Conservation (phyloP, 2,113 vertebrate genomes). For the Mormyrus lacerda region DNA sequence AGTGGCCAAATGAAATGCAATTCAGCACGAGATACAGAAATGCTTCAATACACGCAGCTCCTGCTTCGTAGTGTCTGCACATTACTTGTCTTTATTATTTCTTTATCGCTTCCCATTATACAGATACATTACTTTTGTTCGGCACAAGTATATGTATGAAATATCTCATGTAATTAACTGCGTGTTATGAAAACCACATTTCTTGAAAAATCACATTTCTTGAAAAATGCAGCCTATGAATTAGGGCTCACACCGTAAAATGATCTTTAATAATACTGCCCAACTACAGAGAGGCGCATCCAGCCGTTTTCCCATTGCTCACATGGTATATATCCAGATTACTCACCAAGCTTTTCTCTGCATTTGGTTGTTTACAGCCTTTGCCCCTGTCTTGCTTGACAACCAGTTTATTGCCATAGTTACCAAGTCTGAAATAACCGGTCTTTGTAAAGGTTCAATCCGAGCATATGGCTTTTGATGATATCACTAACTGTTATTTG, state of each 20-base stretch:
- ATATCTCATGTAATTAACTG: neutral
- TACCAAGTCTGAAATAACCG: neutral
- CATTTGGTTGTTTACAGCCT: neutral
- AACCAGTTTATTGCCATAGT: neutral
- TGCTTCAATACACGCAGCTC: neutral
- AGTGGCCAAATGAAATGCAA: neutral
- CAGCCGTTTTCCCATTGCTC: neutral
- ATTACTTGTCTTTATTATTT: neutral
- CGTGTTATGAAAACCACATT: neutral
- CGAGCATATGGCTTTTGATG: neutral
- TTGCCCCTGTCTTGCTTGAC: neutral
- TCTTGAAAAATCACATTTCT: neutral
- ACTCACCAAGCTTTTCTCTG: neutral
- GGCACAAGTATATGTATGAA: neutral
- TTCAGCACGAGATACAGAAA: neutral
- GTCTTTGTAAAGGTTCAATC: neutral
- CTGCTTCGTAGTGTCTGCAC: neutral
- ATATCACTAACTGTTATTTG: neutral
- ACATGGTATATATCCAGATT: neutral
- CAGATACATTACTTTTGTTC: neutral
- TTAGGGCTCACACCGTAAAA: neutral
- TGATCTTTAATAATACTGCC: neutral
- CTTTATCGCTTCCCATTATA: neutral
- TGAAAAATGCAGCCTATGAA: neutral
- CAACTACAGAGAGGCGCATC: neutral